Base-by-base conservation (phyloP, 2,113 vertebrate genomes). In the Rhinichthys klamathensis region DNA sequence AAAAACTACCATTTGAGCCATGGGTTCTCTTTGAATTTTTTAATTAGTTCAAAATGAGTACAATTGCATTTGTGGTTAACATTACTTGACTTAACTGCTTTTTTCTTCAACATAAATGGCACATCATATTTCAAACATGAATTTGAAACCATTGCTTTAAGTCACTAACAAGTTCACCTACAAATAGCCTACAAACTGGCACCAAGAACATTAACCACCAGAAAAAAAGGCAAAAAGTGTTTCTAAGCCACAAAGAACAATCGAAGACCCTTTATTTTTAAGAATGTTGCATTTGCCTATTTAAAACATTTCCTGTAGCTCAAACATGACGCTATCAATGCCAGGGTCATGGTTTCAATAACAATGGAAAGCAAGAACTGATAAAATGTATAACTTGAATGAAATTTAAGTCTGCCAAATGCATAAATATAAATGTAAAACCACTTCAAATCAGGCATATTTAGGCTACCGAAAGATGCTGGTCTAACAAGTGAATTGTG, bases 401-500 rank as follows among this genome's bases (percentile, higher is more conserved):
- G 13, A 27, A 30, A 67, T 67, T 6, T 27, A 32, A 35, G 25
- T 35, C 18, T 23, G 6, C 18, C 18, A 56, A 21, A 56, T 56
- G 18, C 54, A 21, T 56, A 56, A 21, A 49, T 21, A 9, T 44
- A 23, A 73, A 46, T 46, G 38, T n/a, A 46, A 74, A 58, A 60
- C 21, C 21, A 12, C 5, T 58, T 60, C 21, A 79, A n/a, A 67
- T 35, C 8, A 72, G 46, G 32, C 27, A 51, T 72, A 23, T 83
- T 72, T 72, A 16, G 65, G 46, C 65, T 23, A 72, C 81, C 0
- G 9, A 82, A 80, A 75, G 13, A 79, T 70, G 80, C 44, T 70
- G 44, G 63, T 35, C 80, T 82, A 21, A 32, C 25, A 12, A 30
- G 21, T 56, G 44, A 46, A 30, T 82, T 70, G 8, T 54, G 32